Evolutionary conservation across 1,140 invertebrate species (phyloP), one percentile per base, ranked within the genome.

Genomic region (Diplogasteroides magnus): DNA sequence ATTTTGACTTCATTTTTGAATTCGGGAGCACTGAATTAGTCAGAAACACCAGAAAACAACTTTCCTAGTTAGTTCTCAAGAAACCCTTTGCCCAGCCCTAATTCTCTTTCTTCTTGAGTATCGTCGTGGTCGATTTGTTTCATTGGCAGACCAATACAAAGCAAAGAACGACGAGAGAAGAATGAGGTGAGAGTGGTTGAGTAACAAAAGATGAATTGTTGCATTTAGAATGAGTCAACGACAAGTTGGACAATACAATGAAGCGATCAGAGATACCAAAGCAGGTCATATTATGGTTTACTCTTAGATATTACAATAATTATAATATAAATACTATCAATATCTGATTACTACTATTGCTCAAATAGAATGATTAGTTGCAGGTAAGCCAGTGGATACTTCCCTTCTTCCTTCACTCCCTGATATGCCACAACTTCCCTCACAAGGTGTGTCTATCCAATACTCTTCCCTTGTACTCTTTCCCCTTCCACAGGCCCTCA

Each of bases 331-430:
- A n/a, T n/a, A n/a, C n/a, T n/a, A n/a, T n/a, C n/a, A n/a, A n/a
- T n/a, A n/a, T n/a, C n/a, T n/a, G n/a, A n/a, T n/a, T n/a, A n/a
- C n/a, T n/a, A n/a, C n/a, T n/a, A n/a, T n/a, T n/a, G n/a, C n/a
- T n/a, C n/a, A n/a, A n/a, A n/a, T n/a, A n/a, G n/a, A n/a, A n/a
- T n/a, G n/a, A n/a, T n/a, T n/a, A n/a, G n/a, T n/a, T n/a, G n/a
- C n/a, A n/a, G n/a, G n/a, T n/a, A n/a, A 88, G 83, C 84, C 89
- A 0, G 85, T 94, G 23, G 86, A 89, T 56, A 86, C 89, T 69
- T 91, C 93, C 67, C 92, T 95, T 74, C 83, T 98, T 62, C 93
- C 94, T 0, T 88, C 88, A 28, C 93, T 93, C 19, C 92, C 91
- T 59, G 93, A 92, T 78, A 78, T 77, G 61, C 26, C 31, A 19